Evolutionary conservation across 2,888 invertebrate genomes (phyloP).

Genomic region (Microctonus hyperodae): DNA sequence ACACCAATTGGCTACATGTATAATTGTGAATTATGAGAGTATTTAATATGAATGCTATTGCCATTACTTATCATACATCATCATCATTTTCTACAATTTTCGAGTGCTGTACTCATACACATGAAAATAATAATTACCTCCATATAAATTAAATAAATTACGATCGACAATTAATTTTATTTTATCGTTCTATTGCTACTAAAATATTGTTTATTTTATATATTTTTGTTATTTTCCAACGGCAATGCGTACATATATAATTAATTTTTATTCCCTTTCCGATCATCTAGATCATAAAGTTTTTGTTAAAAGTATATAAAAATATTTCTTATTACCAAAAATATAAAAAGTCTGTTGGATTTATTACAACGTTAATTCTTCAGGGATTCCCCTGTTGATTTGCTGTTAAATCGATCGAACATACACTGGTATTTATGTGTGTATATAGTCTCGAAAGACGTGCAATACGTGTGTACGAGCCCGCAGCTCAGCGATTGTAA

Average conservation of each 20-base stretch:
- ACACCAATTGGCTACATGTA: background rate
- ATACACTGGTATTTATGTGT: background rate
- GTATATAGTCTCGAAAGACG: background rate
- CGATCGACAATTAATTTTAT: conserved; percentile 2
- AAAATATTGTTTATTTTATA: no score
- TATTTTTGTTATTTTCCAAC: background rate
- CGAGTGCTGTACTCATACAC: background rate
- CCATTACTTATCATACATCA: background rate
- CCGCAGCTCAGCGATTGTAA: conserved; percentile 37
- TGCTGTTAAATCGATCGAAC: background rate
- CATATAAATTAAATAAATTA: conserved; percentile 3
- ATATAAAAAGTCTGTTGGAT: background rate
- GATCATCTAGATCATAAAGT: background rate
- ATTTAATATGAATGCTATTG: background rate
- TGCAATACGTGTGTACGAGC: background rate
- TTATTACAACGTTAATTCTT: background rate
- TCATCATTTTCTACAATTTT: background rate
- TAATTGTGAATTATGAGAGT: conserved; percentile 14
- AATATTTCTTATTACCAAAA: background rate
- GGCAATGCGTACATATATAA: background rate
- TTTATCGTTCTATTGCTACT: conserved; percentile 4
- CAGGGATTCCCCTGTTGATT: background rate
- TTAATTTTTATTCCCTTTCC: background rate
- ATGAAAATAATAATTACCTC: no score
- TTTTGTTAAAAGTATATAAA: background rate